Evolutionary conservation across 2,888 invertebrate genomes (phyloP).

Genomic region (Drosophila kokeensis): DNA sequence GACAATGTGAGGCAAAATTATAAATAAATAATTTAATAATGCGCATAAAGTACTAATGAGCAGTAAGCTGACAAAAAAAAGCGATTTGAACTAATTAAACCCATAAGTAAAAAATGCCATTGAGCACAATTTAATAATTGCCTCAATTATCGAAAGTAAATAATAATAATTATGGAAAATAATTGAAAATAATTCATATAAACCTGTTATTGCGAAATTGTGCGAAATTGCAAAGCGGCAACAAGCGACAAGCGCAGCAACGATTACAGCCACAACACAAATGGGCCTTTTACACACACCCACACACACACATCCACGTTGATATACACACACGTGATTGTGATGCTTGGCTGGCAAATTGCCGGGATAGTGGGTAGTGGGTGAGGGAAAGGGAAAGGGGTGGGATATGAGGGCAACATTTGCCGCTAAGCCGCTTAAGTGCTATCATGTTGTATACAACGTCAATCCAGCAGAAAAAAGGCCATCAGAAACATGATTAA

Average conservation of each 20-base stretch:
- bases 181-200: neutral
- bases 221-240: conserved; percentile 36
- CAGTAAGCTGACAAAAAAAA: neutral
- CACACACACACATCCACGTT: neutral
- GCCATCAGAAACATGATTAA: conserved; percentile 74
- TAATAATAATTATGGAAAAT: neutral
- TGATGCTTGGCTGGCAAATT: neutral
- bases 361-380: neutral
- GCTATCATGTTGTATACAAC: conserved; percentile 68
- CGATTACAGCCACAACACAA: conserved; percentile 29
- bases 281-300: conserved; percentile 21
- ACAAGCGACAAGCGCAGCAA: conserved; percentile 17
- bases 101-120: neutral
- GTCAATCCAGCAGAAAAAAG: conserved; percentile 48
- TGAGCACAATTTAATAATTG: neutral
- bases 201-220: neutral
- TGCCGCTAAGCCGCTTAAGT: conserved; percentile 74
- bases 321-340: neutral
- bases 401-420: conserved; percentile 25
- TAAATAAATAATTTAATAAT: neutral
- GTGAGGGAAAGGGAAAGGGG: neutral
- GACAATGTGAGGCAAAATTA: neutral
- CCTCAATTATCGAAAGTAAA: neutral
- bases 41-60: neutral
- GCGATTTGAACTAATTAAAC: neutral